Evolutionary conservation across 2,888 invertebrate genomes (phyloP).

Genomic region (Allygus modestus): DNA sequence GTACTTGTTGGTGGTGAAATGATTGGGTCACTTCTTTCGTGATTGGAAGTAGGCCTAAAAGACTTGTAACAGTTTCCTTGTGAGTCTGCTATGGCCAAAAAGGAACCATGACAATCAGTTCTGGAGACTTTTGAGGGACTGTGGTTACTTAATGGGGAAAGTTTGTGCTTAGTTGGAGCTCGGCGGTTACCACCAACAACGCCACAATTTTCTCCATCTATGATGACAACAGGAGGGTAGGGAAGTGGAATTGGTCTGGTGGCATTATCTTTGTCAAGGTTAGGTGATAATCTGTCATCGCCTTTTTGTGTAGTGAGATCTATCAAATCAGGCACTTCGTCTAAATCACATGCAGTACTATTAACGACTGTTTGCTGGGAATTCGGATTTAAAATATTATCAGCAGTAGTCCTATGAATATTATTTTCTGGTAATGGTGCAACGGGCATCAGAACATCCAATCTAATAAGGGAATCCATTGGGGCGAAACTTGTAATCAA

Average conservation of each 20-base stretch:
- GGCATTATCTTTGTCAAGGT: background rate
- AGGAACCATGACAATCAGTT: background rate
- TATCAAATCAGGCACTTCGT: background rate
- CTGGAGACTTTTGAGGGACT: background rate
- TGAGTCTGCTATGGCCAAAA: background rate
- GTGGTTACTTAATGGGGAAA: background rate
- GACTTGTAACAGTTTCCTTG: no score
- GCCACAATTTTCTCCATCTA: background rate
- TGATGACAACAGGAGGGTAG: background rate
- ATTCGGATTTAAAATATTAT: background rate
- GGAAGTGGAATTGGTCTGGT: background rate
- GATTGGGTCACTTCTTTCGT: background rate
- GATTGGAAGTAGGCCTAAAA: background rate
- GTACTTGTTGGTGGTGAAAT: background rate
- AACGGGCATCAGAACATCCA: background rate
- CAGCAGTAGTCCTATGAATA: background rate
- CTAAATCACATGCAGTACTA: background rate
- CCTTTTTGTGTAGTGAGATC: background rate
- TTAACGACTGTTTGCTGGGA: background rate
- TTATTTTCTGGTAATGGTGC: background rate
- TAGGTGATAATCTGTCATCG: background rate
- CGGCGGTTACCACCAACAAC: background rate
- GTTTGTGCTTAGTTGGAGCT: background rate
- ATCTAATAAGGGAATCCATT: slow-evolving; percentile 12
- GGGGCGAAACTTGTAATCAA: no score